Percentiles rank a stretch among this genome's conserved stretches.
phyloP scores from a whole-genome alignment of 2,888 invertebrate species.

The Anodontia alba region DNA sequence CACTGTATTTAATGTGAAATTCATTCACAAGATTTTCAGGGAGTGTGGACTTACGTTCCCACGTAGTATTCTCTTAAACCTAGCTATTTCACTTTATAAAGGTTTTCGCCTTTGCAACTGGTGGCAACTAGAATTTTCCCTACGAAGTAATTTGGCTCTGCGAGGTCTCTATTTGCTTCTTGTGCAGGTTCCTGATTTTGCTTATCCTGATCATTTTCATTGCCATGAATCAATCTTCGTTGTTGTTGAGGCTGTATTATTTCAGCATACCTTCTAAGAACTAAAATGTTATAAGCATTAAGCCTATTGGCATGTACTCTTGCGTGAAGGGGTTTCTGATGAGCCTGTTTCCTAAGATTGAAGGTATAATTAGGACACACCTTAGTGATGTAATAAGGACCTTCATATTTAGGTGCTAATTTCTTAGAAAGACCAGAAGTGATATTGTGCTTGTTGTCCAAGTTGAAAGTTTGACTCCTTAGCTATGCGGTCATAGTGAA shows the following conservation, averaged over 20 bases:
- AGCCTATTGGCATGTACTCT: constrained; percentile 7
- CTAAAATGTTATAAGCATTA: neutral
- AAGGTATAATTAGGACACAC: constrained; percentile 43
- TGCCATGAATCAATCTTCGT: neutral
- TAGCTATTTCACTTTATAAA: constrained; percentile 5
- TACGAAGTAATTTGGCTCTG: neutral
- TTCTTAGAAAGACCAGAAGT: constrained; percentile 33
- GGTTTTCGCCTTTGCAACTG: neutral
- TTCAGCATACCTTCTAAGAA: neutral
- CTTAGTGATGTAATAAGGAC: constrained; percentile 42
- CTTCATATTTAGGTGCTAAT: constrained; percentile 35
- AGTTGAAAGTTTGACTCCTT: constrained; percentile 16
- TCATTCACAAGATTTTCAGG: neutral
- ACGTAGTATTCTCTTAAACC: neutral
- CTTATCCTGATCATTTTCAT: neutral
- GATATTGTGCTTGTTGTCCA: constrained; percentile 24
- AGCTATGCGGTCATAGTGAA: constrained; percentile 35
- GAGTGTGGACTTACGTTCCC: neutral
- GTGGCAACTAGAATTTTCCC: neutral
- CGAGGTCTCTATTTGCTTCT: neutral
- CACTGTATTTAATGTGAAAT: neutral
- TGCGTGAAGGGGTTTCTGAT: constrained; percentile 1
- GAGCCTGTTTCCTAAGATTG: constrained; percentile 4
- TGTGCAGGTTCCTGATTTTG: neutral
- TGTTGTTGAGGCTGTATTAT: neutral